Percentiles rank a stretch among this genome's conserved stretches.
phyloP scores from a whole-genome alignment of 2,113 vertebrate species.

The Gobiocypris rarus region DNA sequence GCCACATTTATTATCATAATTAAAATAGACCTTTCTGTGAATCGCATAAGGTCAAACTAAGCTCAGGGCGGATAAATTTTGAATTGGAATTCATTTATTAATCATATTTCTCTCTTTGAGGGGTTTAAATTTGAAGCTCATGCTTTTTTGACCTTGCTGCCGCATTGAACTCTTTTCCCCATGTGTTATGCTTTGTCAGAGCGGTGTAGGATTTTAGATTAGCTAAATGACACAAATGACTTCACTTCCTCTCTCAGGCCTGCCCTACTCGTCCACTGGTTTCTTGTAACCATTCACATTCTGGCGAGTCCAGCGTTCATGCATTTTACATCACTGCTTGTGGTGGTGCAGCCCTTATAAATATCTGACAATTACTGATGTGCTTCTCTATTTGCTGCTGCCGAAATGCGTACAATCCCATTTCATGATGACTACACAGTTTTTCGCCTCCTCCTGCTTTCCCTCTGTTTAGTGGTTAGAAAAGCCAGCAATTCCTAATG shows the following conservation, averaged over 20 bases:
- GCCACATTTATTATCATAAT: constrained; percentile 75
- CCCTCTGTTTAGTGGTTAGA: constrained; percentile 36
- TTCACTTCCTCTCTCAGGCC: constrained; percentile 11
- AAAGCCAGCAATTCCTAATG: constrained; percentile 35
- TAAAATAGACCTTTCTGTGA: constrained; percentile 62
- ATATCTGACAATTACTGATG: constrained; percentile 54
- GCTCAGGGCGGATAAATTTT: constrained; percentile 64
- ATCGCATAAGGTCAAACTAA: constrained; percentile 70
- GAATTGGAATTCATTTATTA: constrained; percentile 62
- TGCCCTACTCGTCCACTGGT: background rate
- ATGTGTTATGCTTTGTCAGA: constrained; percentile 22
- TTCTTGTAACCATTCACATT: constrained; percentile 31
- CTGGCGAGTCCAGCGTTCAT: constrained; percentile 40
- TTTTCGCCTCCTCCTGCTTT: constrained; percentile 4
- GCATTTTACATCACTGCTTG: constrained; percentile 46
- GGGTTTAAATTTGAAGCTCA: constrained; percentile 45
- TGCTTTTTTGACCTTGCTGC: constrained; percentile 66
- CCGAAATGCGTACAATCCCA: constrained; percentile 41
- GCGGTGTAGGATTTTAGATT: constrained; percentile 42
- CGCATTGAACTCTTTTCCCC: constrained; percentile 37
- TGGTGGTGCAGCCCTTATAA: constrained; percentile 44
- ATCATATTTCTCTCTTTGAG: constrained; percentile 57
- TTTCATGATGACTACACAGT: constrained; percentile 46
- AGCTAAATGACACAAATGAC: constrained; percentile 48
- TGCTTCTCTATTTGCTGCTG: constrained; percentile 16